Evolutionary conservation across 2,888 invertebrate species (phyloP), one percentile per base, ranked within the genome.

Genomic region (Odontomyia ornata): DNA sequence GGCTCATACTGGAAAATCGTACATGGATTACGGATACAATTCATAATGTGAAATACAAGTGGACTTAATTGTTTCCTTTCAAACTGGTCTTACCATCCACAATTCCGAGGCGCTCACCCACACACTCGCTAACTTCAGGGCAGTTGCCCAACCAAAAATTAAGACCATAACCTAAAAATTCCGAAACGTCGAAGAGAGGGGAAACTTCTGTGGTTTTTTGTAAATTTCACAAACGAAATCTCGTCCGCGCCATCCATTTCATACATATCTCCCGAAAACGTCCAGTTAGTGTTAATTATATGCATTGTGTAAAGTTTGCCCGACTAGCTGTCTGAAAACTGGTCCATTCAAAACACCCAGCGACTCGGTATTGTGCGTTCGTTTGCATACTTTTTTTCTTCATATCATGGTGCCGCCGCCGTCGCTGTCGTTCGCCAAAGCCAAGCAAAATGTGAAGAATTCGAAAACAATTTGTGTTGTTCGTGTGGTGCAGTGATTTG

Each of bases 201-300:
- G 69, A 69, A 46, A 69, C 30, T 75, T 36, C 60, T 27, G 75
- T 75, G 75, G 46, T 75, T 75, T 60, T 57, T 75, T 46, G 47
- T 60, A 60, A 47, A 64, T 75, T 75, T 27, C 28, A 64, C 75
- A 75, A 46, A 56, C 73, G 73, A 60, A 64, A 64, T 64, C 46
- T 75, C 47, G 75, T 75, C 64, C 64, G 46, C 75, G 75, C 75
- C 46, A 64, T 75, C 64, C 57, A 75, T 60, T 73, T 21, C 52
- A 73, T 73, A 36, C 73, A 73, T 73, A 75, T 64, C 75, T 46
- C 64, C 62, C 62, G 28, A 75, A 47, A 62, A 75, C 62, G 75
- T 75, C 64, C 75, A 75, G 13, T 64, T 46, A 64, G 27, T 47
- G 47, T 75, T 75, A 64, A 75, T 64, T 43, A 30, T 11, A 11